A percentile compares a stretch with the other conserved stretches of the same genome.
Evolutionary conservation across 2,888 invertebrate species (phyloP).

Genomic region (Lucinisca nassula): DNA sequence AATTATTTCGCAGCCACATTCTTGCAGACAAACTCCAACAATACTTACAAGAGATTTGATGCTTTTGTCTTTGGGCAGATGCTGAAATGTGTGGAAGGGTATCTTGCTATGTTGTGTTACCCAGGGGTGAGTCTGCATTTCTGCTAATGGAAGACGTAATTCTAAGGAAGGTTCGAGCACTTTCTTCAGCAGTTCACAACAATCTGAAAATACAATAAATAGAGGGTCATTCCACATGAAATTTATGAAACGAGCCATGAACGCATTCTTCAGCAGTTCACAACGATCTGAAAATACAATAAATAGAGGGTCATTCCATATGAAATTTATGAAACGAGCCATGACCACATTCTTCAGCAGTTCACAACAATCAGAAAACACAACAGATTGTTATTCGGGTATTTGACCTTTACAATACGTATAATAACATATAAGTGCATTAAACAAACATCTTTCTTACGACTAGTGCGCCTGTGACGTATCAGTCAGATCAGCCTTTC

Average conservation of each 20-base stretch:
- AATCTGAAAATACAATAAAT: conserved; percentile 83
- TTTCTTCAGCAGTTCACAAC: conserved; percentile 86
- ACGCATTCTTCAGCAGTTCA: conserved; percentile 86
- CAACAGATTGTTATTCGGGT: no score
- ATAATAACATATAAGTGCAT: no score
- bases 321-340: no score
- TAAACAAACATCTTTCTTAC: no score
- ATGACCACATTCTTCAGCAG: conserved; percentile 86
- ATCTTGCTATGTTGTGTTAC: conserved; percentile 83
- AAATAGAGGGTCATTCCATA: no score
- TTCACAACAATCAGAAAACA: conserved; percentile 85
- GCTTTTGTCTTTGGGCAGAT: conserved; percentile 84
- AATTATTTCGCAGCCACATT: not conserved
- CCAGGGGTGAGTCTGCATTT: conserved; percentile 87
- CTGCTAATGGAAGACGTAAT: conserved; percentile 85
- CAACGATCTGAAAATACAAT: conserved; percentile 83
- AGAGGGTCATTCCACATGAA: no score
- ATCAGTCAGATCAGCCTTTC: no score
- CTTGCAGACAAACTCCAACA: not conserved
- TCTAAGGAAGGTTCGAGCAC: conserved; percentile 86
- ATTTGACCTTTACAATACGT: no score
- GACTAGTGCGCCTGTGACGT: no score
- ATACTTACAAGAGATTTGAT: conserved; percentile 83
- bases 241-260: no score
- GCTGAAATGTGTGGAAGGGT: conserved; percentile 85